These are phyloP conservation scores for Sclerodermus sp. DNA, from an alignment of 2,888 invertebrate genomes.

Conservation along the genomic window DNA sequence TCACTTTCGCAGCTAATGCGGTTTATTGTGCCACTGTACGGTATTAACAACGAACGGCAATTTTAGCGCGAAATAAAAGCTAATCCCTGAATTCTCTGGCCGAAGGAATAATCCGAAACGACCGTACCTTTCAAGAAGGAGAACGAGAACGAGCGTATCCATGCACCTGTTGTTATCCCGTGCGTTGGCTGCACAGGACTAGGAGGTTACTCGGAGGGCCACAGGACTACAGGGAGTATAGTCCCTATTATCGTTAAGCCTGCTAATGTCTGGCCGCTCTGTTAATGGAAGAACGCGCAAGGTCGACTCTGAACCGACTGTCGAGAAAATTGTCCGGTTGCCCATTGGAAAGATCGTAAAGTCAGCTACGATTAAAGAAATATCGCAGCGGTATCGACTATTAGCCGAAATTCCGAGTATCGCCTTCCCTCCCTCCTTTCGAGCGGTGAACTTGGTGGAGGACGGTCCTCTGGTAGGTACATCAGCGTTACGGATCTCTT, in stretches of 20 bases:
- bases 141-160: background rate
- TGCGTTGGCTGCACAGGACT: constrained; percentile 2
- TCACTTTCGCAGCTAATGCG: too few relatives aligned
- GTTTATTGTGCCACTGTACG: too few relatives aligned
- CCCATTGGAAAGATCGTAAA: constrained; percentile 16
- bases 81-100: too few relatives aligned
- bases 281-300: constrained; percentile 31
- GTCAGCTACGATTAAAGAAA: constrained; percentile 13
- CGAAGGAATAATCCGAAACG: too few relatives aligned
- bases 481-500: too few relatives aligned
- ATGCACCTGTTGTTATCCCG: constrained; percentile 24
- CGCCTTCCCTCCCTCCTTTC: too few relatives aligned
- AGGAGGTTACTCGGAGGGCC: background rate
- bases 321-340: constrained; percentile 22
- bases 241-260: constrained; percentile 24
- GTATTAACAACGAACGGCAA: background rate
- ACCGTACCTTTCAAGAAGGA: too few relatives aligned
- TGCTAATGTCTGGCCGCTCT: constrained; percentile 20
- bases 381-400: background rate
- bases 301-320: constrained; percentile 19
- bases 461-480: too few relatives aligned
- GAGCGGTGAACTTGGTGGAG: too few relatives aligned
- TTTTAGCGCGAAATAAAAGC: background rate
- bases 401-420: too few relatives aligned
- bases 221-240: background rate